Evolutionary conservation across 2,113 vertebrate species (phyloP), one percentile per base, ranked within the genome.

Genomic region (Pelvicachromis taeniatus): DNA sequence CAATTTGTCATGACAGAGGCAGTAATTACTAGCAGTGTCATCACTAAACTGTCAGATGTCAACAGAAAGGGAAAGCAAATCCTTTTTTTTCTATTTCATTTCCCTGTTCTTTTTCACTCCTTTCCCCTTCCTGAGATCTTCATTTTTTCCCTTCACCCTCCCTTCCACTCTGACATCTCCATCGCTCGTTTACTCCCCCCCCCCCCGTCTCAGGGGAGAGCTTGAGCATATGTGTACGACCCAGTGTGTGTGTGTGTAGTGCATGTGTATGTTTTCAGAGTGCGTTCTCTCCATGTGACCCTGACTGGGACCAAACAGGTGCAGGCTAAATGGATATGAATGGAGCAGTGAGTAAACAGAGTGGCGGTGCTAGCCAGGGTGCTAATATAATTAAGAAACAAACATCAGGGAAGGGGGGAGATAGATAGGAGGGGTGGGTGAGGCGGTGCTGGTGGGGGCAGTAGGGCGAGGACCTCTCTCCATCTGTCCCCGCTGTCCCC

Each of bases 311-410:
- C 97, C 95, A 98, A 99, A 98, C 98, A 99, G 98, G 98, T 99
- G 98, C 97, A 96, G 96, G 95, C 96, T 99, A 99, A 99, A 99
- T 99, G 97, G 98, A 98, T 98, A 99, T 98, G 98, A 99, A 99
- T 99, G 97, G 97, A 97, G 97, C 96, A 97, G 97, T 98, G 97
- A 96, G 97, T 98, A 97, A 97, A 98, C 97, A 97, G 97, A 97
- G 97, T 96, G 96, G 96, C 95, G 91, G 96, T 96, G 97, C 97
- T 96, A 86, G 97, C 97, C 97, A 97, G 97, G 96, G 96, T 88
- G 94, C 97, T 99, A 99, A 99, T 99, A 97, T 98, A 99, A 99
- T 99, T 99, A 99, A 97, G 97, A 97, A 96, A 95, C 96, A 97
- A 98, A 98, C 98, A 98, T 98, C 97, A 97, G 95, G 94, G 91